phyloP scores from a whole-genome alignment of 2,797 vertebrate species.

The Galago senegalensis region DNA sequence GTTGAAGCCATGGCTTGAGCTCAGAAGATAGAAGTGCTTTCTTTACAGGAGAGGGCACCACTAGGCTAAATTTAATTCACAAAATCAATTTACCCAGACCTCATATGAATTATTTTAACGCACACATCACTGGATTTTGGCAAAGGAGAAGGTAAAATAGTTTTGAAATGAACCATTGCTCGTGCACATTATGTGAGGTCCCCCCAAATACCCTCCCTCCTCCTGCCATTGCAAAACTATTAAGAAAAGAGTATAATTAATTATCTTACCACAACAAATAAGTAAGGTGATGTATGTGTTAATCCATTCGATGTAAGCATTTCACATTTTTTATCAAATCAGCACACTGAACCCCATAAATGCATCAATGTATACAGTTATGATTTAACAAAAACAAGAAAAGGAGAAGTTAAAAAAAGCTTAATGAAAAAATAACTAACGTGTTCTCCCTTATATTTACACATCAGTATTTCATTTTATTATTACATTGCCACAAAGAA shows the following conservation, averaged over 20 bases:
- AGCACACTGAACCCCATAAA: too few relatives aligned
- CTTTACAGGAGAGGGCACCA: neutral
- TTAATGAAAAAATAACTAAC: neutral
- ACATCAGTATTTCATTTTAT: neutral
- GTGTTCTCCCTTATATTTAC: neutral
- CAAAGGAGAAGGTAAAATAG: neutral
- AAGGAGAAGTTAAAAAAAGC: neutral
- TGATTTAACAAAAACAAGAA: too few relatives aligned
- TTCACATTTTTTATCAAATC: too few relatives aligned
- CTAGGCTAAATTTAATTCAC: neutral
- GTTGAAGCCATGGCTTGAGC: neutral
- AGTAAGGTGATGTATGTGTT: too few relatives aligned
- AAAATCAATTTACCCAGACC: conserved; percentile 9
- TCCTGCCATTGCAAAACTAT: too few relatives aligned
- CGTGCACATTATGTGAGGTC: too few relatives aligned
- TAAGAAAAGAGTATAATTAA: too few relatives aligned
- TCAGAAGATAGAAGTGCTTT: neutral
- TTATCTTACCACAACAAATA: too few relatives aligned
- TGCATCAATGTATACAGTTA: too few relatives aligned
- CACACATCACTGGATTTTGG: neutral
- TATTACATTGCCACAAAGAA: neutral
- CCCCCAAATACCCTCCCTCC: too few relatives aligned
- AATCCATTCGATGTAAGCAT: too few relatives aligned
- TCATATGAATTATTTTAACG: neutral
- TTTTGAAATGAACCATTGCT: too few relatives aligned